Conservation (phyloP, 1,140 invertebrate genomes). For the Hyles euphorbiae region DNA sequence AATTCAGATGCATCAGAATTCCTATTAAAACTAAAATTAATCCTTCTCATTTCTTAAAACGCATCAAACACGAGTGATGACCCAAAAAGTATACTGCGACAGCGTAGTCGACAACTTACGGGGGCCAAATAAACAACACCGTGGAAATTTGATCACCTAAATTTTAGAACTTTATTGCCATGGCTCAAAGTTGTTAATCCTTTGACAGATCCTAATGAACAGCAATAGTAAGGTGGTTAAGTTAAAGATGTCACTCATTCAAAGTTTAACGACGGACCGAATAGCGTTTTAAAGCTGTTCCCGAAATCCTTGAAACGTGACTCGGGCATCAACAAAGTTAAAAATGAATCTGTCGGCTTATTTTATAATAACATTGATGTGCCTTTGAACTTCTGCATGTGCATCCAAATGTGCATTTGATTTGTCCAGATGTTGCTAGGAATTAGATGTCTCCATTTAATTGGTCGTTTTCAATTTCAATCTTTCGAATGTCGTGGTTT, state of each 20-base stretch:
- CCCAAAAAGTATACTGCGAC: slow-evolving; percentile 56
- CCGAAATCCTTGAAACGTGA: slow-evolving; percentile 71
- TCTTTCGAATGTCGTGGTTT: no score
- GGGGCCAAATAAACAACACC: slow-evolving; percentile 28
- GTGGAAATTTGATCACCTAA: background rate
- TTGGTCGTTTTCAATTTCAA: background rate
- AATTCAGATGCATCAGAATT: slow-evolving; percentile 39
- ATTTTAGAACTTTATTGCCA: slow-evolving; percentile 14
- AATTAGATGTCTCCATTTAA: slow-evolving; percentile 1
- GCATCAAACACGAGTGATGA: slow-evolving; percentile 59
- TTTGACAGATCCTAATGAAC: background rate
- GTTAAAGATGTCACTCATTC: slow-evolving; percentile 71
- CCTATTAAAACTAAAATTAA: slow-evolving; percentile 58
- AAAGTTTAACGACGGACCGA: slow-evolving; percentile 71
- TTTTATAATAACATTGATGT: slow-evolving; percentile 55
- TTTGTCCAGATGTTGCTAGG: slow-evolving; percentile 40
- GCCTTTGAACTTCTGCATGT: slow-evolving; percentile 59
- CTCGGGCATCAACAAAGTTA: slow-evolving; percentile 67
- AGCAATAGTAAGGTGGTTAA: slow-evolving; percentile 27
- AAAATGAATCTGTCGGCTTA: slow-evolving; percentile 59
- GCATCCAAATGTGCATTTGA: slow-evolving; percentile 42
- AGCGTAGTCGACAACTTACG: slow-evolving; percentile 56
- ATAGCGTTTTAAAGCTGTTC: slow-evolving; percentile 70
- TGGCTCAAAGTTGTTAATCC: slow-evolving; percentile 16
- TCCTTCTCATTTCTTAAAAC: slow-evolving; percentile 52